These are phyloP conservation scores for Colletes gigas DNA, from an alignment of 1,140 invertebrate species.

Conservation along the genomic window DNA sequence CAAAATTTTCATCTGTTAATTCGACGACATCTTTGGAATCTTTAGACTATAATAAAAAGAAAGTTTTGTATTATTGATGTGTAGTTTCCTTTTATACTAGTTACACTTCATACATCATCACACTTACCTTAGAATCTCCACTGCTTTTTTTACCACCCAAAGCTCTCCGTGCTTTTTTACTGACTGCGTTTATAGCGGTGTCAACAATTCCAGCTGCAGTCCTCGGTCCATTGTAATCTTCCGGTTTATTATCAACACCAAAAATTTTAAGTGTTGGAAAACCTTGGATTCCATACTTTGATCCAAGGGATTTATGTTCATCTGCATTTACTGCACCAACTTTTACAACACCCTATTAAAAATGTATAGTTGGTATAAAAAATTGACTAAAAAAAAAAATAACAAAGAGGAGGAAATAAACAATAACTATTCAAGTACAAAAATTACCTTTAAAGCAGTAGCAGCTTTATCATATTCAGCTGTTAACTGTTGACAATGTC, in stretches of 20 bases:
- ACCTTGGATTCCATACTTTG: constrained; percentile 92
- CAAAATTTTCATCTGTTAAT: constrained; percentile 97
- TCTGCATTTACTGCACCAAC: constrained; percentile 97
- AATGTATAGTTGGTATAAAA: constrained; percentile 19
- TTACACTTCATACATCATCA: background rate
- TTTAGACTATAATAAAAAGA: constrained; percentile 62
- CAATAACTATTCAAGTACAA: constrained; percentile 1
- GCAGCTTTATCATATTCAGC: constrained; percentile 95
- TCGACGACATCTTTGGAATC: constrained; percentile 92
- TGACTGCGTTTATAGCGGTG: constrained; percentile 87
- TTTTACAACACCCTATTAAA: constrained; percentile 92
- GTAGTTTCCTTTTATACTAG: background rate
- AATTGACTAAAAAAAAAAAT: background rate
- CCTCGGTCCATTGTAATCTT: constrained; percentile 92
- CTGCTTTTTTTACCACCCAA: constrained; percentile 84
- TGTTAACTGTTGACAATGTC: constrained; percentile 90
- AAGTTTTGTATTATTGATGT: background rate
- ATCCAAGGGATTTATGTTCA: constrained; percentile 90
- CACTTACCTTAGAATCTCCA: constrained; percentile 69
- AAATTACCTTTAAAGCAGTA: constrained; percentile 89
- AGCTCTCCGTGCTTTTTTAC: constrained; percentile 85
- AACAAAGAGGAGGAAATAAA: background rate
- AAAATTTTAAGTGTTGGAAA: constrained; percentile 99
- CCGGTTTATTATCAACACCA: constrained; percentile 89
- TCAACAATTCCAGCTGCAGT: constrained; percentile 94